A percentile compares a stretch with the other conserved stretches of the same genome.
These are phyloP conservation scores for Melipona bicolor DNA, from an alignment of 2,888 invertebrate genomes.

Conservation along the genomic window DNA sequence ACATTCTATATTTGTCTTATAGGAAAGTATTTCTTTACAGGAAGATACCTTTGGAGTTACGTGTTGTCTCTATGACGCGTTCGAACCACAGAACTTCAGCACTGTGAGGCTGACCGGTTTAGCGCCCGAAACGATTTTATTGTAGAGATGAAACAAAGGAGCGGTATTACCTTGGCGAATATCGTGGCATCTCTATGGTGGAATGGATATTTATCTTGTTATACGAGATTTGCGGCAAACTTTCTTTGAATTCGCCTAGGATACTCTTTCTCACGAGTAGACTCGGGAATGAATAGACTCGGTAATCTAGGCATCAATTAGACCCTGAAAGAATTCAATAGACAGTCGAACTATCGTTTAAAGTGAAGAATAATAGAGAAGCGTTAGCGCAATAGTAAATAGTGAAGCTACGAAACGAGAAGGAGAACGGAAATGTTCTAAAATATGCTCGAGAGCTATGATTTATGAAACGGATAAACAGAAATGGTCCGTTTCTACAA, in stretches of 20 bases:
- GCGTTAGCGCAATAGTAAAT: background rate
- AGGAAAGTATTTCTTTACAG: background rate
- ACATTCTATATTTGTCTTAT: background rate
- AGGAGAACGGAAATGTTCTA: conserved; percentile 10
- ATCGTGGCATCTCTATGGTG: background rate
- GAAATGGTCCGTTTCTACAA: conserved; percentile 5
- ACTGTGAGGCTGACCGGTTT: conserved; percentile 38
- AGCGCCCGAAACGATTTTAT: conserved; percentile 19
- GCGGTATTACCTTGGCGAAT: background rate
- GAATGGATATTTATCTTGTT: background rate
- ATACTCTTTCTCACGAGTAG: background rate
- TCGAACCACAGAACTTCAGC: background rate
- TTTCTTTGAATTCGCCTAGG: background rate
- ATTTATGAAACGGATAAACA: conserved; percentile 23
- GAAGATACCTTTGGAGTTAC: background rate
- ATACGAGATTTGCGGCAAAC: background rate
- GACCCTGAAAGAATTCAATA: conserved; percentile 7
- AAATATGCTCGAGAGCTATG: background rate
- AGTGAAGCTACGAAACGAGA: background rate
- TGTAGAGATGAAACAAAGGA: conserved; percentile 40
- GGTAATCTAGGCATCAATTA: background rate
- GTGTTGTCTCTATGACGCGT: background rate
- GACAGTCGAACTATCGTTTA: background rate
- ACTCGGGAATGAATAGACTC: background rate
- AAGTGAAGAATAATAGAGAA: background rate